Percentiles rank a stretch among this genome's conserved stretches.
These are phyloP conservation scores for Alouatta palliata DNA, from an alignment of 2,113 vertebrate species.

Conservation along the genomic window DNA sequence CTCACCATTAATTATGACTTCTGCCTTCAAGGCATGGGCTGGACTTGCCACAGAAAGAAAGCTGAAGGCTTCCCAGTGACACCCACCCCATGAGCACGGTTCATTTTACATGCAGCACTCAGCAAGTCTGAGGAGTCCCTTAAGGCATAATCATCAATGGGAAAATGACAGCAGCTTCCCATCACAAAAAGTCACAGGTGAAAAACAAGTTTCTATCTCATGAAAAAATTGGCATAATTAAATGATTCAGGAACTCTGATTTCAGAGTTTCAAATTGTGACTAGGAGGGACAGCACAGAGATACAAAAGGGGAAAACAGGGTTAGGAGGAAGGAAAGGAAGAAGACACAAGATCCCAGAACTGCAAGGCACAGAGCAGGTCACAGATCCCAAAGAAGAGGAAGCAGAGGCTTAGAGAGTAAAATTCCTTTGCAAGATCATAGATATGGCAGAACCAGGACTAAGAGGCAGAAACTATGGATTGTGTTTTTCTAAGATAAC, in stretches of 20 bases:
- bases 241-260: constrained; percentile 49
- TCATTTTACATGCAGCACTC: constrained; percentile 73
- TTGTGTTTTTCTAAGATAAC: background rate
- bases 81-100: constrained; percentile 54
- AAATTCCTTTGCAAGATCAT: background rate
- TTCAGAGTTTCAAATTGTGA: constrained; percentile 28
- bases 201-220: constrained; percentile 63
- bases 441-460: background rate
- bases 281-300: background rate
- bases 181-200: constrained; percentile 54
- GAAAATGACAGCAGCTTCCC: constrained; percentile 66
- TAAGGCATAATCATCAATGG: constrained; percentile 61
- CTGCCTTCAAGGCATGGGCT: constrained; percentile 56
- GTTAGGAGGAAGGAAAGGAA: background rate
- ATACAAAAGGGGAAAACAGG: background rate
- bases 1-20: constrained; percentile 67
- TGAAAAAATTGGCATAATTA: constrained; percentile 47
- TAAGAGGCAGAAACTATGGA: background rate
- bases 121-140: constrained; percentile 65
- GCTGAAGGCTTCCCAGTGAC: constrained; percentile 65
- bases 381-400: background rate
- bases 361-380: background rate
- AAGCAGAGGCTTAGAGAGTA: background rate
- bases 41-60: constrained; percentile 64
- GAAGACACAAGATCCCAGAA: background rate